Percentiles rank a stretch among this genome's conserved stretches.
phyloP scores from a whole-genome alignment of 2,888 invertebrate species.

The Amblyjoppa proteus region DNA sequence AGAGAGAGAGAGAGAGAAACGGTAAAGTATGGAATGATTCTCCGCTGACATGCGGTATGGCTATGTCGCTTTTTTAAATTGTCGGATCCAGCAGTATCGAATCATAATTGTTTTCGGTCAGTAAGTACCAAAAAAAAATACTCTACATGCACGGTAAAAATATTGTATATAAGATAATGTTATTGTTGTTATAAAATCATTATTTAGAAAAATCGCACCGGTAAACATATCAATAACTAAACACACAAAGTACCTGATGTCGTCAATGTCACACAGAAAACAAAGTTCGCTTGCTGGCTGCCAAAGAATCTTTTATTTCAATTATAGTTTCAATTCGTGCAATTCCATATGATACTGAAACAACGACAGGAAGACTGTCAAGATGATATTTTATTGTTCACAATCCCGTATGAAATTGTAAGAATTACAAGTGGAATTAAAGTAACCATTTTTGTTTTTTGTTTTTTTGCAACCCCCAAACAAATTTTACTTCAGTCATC shows the following conservation, averaged over 20 bases:
- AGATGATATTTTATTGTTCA: too few species aligned
- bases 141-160: neutral
- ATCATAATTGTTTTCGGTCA: slow-evolving; percentile 4
- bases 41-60: neutral
- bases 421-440: too few species aligned
- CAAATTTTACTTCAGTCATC: neutral
- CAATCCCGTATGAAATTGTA: too few species aligned
- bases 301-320: too few species aligned
- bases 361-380: too few species aligned
- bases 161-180: neutral
- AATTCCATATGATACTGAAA: too few species aligned
- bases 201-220: neutral
- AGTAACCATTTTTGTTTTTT: too few species aligned
- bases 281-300: too few species aligned
- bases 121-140: neutral
- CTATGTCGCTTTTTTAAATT: slow-evolving; percentile 38
- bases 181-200: neutral
- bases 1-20: neutral
- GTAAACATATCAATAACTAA: neutral
- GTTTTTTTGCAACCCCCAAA: too few species aligned
- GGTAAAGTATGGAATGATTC: slow-evolving; percentile 26
- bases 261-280: neutral
- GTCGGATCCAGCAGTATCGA: slow-evolving; percentile 38
- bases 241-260: neutral
- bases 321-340: too few species aligned